Percentiles rank a stretch among this genome's conserved stretches.
Conservation (phyloP, 2,888 invertebrate species). For the Piscicola geometra region DNA sequence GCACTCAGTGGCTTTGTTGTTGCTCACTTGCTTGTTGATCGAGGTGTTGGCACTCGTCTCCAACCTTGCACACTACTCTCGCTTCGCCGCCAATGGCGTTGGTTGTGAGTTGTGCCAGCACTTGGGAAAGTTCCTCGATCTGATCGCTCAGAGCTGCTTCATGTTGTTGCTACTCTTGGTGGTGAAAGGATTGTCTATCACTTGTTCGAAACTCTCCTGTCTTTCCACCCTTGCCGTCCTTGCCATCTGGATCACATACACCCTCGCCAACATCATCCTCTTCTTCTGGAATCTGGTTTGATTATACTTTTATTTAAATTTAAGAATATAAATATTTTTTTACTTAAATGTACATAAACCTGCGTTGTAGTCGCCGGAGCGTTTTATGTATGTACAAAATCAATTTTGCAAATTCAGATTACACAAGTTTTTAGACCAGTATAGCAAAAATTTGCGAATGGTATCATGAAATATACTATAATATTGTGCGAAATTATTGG, state of each 20-base stretch:
- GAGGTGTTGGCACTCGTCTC: conserved; percentile 80
- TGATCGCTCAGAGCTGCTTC: conserved; percentile 79
- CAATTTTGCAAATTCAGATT: neutral
- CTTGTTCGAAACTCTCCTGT: conserved; percentile 78
- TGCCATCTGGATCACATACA: conserved; percentile 84
- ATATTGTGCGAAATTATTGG: too few species aligned
- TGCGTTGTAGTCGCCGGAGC: neutral
- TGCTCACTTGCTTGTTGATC: conserved; percentile 77
- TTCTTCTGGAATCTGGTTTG: conserved; percentile 94
- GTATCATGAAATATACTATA: too few species aligned
- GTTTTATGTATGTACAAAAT: neutral
- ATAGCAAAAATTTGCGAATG: too few species aligned
- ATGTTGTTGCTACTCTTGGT: conserved; percentile 84
- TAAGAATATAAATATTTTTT: too few species aligned
- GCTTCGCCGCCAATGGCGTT: conserved; percentile 83
- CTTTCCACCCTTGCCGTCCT: conserved; percentile 69
- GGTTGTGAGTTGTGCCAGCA: conserved; percentile 77
- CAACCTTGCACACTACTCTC: conserved; percentile 80
- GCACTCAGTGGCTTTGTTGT: conserved; percentile 83
- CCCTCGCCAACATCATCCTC: conserved; percentile 80
- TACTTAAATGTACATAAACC: neutral
- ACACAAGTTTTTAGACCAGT: too few species aligned
- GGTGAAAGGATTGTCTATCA: conserved; percentile 95
- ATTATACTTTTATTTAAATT: neutral
- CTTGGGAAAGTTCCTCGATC: conserved; percentile 82